Conservation (phyloP, 2,113 vertebrate genomes). For the Pelmatolapia mariae region DNA sequence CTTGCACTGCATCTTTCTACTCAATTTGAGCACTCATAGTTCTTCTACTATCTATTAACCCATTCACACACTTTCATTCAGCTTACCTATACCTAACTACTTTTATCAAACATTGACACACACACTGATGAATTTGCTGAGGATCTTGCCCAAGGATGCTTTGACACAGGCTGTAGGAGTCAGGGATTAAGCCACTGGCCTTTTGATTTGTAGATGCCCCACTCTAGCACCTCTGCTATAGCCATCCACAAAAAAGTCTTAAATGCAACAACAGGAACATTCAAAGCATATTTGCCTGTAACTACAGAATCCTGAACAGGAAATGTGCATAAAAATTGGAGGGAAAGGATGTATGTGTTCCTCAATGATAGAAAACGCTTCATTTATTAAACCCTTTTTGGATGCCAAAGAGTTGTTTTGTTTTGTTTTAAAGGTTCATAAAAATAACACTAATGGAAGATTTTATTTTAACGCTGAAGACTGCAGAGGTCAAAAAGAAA, state of each 20-base stretch:
- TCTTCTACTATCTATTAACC: neutral
- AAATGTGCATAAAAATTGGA: neutral
- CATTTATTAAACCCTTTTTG: neutral
- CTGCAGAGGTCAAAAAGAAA: neutral
- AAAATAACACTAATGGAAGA: accelerated
- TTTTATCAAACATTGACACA: neutral
- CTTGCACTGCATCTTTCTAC: neutral
- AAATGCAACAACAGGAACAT: neutral
- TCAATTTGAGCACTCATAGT: neutral
- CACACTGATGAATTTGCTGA: neutral
- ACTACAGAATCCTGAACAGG: neutral
- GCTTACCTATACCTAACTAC: accelerated
- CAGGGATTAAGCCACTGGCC: neutral
- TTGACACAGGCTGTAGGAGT: neutral
- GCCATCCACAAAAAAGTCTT: neutral
- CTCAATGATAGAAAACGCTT: neutral
- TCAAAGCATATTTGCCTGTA: neutral
- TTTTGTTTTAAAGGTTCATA: neutral
- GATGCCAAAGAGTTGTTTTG: neutral
- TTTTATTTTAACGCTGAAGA: neutral
- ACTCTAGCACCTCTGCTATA: neutral
- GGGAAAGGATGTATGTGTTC: neutral
- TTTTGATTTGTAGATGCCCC: neutral
- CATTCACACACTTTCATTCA: neutral
- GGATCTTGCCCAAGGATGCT: neutral